Conservation (phyloP, 92 coral and sea anemone species). For the Montipora capitata region DNA sequence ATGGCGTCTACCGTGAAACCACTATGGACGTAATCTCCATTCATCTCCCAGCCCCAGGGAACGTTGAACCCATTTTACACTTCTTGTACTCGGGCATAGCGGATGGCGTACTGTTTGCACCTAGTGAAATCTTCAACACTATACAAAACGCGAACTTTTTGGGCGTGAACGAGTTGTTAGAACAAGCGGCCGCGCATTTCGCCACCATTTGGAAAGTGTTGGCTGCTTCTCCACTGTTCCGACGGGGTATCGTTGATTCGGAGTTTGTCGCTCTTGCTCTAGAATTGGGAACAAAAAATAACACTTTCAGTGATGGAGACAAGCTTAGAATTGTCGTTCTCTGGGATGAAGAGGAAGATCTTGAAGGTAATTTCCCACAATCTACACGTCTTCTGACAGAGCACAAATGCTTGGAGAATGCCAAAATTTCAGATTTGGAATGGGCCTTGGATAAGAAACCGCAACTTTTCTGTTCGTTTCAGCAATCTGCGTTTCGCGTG, state of each 20-base stretch:
- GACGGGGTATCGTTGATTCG: constrained; percentile 89
- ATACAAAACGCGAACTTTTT: constrained; percentile 90
- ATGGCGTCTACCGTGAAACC: constrained; percentile 86
- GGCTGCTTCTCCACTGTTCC: constrained; percentile 84
- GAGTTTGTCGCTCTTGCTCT: constrained; percentile 85
- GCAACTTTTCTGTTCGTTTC: constrained; percentile 69
- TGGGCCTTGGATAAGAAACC: constrained; percentile 93
- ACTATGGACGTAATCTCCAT: constrained; percentile 85
- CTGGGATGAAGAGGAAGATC: constrained; percentile 91
- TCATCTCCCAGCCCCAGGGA: constrained; percentile 91
- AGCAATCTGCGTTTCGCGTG: constrained; percentile 79
- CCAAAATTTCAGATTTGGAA: constrained; percentile 86
- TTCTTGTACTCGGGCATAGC: constrained; percentile 91
- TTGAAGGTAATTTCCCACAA: constrained; percentile 67
- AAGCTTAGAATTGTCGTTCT: constrained; percentile 84
- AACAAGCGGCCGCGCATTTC: constrained; percentile 85
- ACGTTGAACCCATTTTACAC: constrained; percentile 86
- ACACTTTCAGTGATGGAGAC: constrained; percentile 88
- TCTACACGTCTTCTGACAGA: constrained; percentile 80
- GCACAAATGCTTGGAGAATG: constrained; percentile 87
- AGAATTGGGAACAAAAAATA: constrained; percentile 89
- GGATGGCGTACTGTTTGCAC: constrained; percentile 80
- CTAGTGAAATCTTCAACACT: constrained; percentile 87
- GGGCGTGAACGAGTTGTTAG: constrained; percentile 84
- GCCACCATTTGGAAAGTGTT: constrained; percentile 93